Evolutionary conservation across 2,888 invertebrate species (phyloP), one percentile per base, ranked within the genome.

Genomic region (Meta bourneti): DNA sequence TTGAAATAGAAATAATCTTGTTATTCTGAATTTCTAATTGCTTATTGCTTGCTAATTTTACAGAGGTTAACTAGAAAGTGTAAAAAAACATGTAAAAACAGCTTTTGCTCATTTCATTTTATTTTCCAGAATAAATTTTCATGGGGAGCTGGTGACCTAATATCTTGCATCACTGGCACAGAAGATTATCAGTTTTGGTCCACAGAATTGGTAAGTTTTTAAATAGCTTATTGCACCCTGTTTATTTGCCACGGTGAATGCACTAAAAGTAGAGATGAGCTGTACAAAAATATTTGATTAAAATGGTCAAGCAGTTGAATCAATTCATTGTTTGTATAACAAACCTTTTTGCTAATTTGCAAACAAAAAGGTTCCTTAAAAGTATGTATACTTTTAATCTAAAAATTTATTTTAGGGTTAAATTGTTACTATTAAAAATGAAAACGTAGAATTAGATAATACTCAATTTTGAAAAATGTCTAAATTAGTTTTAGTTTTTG

Each of bases 121-220:
- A 54, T 69, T 34, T 89, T 83, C 11, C 51, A 90, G 90, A 77
- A 69, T 49, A 84, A 61, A 20, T 88, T 88, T 79, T 19, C 16
- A 13, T 91, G 88, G 91, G 49, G 49, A 16, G 1, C 49, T 9
- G 6, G 54, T 13, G 71, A 92, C 61, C 20, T 54, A 54, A 74
- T 92, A 19, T 87, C 92, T 7, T 90, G 90, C 48, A 87, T 87
- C 51, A 92, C 87, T 16, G 80, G 70, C 54, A 83, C 52, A 19
- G 90, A 92, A 83, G 90, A 92, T 9, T 83, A 78, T 48, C 90
- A 92, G 51, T 48, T 87, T 52, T 92, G 92, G 92, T 54, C 75
- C 51, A 19, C 52, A 34, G 61, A 69, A 70, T 34, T 89, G n/a
- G 92, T 92, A 71, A 88, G 78, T 90, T 13, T 20, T 20, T 71